These are phyloP conservation scores for Actinernus sp. DNA, from an alignment of 92 coral and sea anemone genomes.

Conservation along the genomic window DNA sequence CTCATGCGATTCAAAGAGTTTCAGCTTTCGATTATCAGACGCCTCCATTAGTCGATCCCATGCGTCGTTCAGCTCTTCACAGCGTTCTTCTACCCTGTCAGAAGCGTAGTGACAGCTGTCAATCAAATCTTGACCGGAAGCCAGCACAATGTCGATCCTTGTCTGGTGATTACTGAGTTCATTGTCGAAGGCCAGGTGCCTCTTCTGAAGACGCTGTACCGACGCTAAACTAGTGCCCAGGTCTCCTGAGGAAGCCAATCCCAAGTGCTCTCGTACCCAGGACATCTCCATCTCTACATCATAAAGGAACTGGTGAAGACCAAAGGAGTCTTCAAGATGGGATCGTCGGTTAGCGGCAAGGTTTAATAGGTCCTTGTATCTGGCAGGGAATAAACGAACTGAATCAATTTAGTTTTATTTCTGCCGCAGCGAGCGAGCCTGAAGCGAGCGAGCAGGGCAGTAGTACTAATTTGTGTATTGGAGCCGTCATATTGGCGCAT, in stretches of 20 bases:
- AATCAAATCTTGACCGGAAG: slow-evolving; percentile 94
- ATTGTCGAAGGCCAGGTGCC: slow-evolving; percentile 93
- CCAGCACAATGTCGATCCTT: slow-evolving; percentile 73
- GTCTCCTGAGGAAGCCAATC: slow-evolving; percentile 86
- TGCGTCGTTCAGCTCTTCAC: slow-evolving; percentile 67
- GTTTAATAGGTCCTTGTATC: slow-evolving; percentile 56
- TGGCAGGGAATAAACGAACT: neutral
- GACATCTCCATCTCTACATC: slow-evolving; percentile 92
- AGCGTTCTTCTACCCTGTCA: slow-evolving; percentile 85
- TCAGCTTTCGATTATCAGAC: slow-evolving; percentile 68
- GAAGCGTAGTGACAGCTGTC: slow-evolving; percentile 93
- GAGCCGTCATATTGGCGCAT: too few species aligned
- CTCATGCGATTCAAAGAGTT: slow-evolving; percentile 74
- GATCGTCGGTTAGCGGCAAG: slow-evolving; percentile 74
- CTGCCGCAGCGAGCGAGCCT: too few species aligned
- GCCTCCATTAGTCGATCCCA: slow-evolving; percentile 77
- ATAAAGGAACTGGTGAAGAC: slow-evolving; percentile 87
- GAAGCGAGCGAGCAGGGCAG: too few species aligned
- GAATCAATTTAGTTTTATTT: too few species aligned
- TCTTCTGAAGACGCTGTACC: slow-evolving; percentile 87
- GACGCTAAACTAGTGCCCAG: slow-evolving; percentile 89
- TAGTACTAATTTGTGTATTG: too few species aligned
- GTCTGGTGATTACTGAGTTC: slow-evolving; percentile 84
- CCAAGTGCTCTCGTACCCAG: slow-evolving; percentile 91
- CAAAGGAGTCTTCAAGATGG: slow-evolving; percentile 89